Evolutionary conservation across 1,140 invertebrate genomes (phyloP).

Genomic region (Scylla paramamosain): DNA sequence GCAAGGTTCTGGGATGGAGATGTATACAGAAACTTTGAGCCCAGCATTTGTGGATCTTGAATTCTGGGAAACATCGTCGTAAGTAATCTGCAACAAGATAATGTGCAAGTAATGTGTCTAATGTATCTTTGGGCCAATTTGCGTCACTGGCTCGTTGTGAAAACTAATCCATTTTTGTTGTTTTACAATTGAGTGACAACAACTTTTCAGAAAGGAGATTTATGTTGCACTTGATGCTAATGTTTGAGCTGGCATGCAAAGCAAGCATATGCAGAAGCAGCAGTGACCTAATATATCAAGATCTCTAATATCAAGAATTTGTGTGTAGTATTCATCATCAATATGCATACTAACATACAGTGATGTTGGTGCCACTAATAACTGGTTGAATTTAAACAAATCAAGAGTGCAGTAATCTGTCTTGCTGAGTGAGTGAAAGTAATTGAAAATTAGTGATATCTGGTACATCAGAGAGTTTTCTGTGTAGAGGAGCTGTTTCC

Average conservation of each 20-base stretch:
- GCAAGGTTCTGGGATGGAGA: constrained; percentile 98
- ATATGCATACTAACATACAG: neutral
- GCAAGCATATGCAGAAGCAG: neutral
- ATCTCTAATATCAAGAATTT: too few relatives aligned
- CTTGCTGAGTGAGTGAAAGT: too few relatives aligned
- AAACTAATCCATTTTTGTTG: neutral
- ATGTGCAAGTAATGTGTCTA: neutral
- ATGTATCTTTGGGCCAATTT: neutral
- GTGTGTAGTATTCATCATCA: neutral
- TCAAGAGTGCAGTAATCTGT: too few relatives aligned
- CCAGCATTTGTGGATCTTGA: constrained; percentile 98
- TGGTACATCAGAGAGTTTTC: too few relatives aligned
- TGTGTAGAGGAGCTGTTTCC: too few relatives aligned
- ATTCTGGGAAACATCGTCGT: constrained; percentile 98
- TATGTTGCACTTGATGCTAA: neutral
- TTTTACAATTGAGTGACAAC: neutral
- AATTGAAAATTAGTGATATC: too few relatives aligned
- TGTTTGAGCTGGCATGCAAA: neutral
- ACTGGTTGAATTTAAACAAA: too few relatives aligned
- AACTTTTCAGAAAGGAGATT: neutral
- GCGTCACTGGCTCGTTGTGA: neutral
- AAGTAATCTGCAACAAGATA: constrained; percentile 83
- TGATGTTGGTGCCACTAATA: neutral
- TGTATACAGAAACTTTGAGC: constrained; percentile 99
- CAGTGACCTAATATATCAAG: neutral